Conservation (phyloP, 1,140 invertebrate species). For the Trissolcus basalis region DNA sequence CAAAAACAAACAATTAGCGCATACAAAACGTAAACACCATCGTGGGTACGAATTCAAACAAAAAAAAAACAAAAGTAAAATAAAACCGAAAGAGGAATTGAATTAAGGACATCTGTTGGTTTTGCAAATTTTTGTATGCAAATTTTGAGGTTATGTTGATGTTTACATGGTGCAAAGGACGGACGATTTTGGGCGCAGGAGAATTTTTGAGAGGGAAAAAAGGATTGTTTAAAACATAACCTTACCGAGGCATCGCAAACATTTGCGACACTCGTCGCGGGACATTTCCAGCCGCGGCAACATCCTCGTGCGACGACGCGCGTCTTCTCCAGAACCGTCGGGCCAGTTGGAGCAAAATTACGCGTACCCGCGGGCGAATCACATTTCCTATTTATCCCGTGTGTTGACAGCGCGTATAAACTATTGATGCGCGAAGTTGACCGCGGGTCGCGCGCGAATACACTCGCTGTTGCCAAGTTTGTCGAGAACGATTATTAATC, state of each 20-base stretch:
- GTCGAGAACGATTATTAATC: too few species aligned
- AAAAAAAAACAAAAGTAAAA: neutral
- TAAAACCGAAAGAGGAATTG: too few species aligned
- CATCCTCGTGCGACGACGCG: slow-evolving; percentile 74
- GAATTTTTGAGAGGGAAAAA: neutral
- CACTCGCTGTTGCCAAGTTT: slow-evolving; percentile 21
- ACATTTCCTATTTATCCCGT: slow-evolving; percentile 58
- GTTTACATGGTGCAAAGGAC: slow-evolving; percentile 1
- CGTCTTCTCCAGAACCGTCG: slow-evolving; percentile 26
- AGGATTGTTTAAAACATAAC: slow-evolving; percentile 61
- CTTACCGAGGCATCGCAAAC: slow-evolving; percentile 88
- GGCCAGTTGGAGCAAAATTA: slow-evolving; percentile 26
- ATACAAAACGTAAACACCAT: slow-evolving; percentile 1
- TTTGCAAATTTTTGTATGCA: neutral
- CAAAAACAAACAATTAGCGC: slow-evolving; percentile 11
- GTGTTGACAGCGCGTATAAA: slow-evolving; percentile 66
- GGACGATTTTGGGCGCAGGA: neutral
- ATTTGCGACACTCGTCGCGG: slow-evolving; percentile 89
- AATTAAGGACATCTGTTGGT: neutral
- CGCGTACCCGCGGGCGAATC: slow-evolving; percentile 29
- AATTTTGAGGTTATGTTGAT: neutral
- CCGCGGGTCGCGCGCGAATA: slow-evolving; percentile 13
- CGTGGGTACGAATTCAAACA: neutral
- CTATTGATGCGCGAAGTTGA: slow-evolving; percentile 63
- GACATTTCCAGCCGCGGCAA: slow-evolving; percentile 86